A percentile compares a stretch with the other conserved stretches of the same genome.
phyloP scores from a whole-genome alignment of 2,888 invertebrate species.

The Muscina levida region DNA sequence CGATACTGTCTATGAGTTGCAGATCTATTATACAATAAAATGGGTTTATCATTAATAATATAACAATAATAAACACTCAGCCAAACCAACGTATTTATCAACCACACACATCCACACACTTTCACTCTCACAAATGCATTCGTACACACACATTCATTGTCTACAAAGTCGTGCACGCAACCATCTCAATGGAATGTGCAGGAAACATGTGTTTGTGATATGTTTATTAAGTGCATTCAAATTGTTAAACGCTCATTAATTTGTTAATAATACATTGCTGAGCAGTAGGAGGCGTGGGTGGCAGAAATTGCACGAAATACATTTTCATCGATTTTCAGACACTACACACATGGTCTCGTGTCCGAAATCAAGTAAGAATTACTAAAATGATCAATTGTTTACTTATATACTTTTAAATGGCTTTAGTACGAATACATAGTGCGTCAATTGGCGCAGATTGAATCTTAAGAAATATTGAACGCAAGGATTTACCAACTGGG shows the following conservation, averaged over 20 bases:
- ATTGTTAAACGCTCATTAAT: conserved; percentile 50
- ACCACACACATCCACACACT: conserved; percentile 10
- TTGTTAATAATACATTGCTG: conserved; percentile 41
- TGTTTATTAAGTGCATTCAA: conserved; percentile 58
- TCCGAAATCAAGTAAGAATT: conserved; percentile 5
- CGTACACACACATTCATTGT: neutral
- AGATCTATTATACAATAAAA: conserved; percentile 26
- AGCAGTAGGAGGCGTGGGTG: neutral
- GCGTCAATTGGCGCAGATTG: neutral
- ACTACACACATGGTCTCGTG: neutral
- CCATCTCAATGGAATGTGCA: conserved; percentile 42
- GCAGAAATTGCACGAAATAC: neutral
- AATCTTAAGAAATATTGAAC: neutral
- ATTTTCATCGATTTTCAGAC: neutral
- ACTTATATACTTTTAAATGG: conserved; percentile 5
- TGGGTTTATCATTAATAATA: conserved; percentile 26
- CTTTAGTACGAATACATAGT: neutral
- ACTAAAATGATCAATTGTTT: conserved; percentile 27
- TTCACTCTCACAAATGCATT: neutral
- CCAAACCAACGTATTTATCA: conserved; percentile 8
- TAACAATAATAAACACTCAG: conserved; percentile 26
- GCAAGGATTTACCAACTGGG: no score
- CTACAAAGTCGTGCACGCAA: conserved; percentile 2
- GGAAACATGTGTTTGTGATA: conserved; percentile 56
- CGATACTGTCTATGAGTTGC: neutral